Evolutionary conservation across 1,140 invertebrate species (phyloP).

Genomic region (Sitobion miscanthi): DNA sequence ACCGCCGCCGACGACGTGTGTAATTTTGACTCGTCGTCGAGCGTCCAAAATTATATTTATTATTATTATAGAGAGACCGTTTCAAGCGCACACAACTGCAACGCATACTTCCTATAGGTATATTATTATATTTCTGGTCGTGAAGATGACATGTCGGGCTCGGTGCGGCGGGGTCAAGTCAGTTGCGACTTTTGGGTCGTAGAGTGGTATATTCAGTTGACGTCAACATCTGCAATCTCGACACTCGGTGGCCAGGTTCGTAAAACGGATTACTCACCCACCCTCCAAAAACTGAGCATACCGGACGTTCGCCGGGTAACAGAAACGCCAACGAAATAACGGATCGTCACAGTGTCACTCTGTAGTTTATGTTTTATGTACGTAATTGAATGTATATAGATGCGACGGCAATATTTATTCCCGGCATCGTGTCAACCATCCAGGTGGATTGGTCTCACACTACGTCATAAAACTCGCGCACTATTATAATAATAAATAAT

Average conservation of each 20-base stretch:
- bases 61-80: neutral
- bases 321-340: neutral
- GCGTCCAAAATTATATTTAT: neutral
- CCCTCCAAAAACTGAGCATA: neutral
- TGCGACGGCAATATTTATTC: neutral
- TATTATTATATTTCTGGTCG: neutral
- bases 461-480: neutral
- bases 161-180: neutral
- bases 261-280: neutral
- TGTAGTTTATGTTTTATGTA: neutral
- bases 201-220: conserved; percentile 9
- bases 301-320: neutral
- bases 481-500: neutral
- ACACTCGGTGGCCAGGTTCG: neutral
- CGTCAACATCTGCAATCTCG: neutral
- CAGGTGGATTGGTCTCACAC: neutral
- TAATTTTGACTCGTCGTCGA: neutral
- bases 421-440: neutral
- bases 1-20: neutral
- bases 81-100: neutral
- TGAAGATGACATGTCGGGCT: neutral
- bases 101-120: neutral
- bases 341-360: neutral
- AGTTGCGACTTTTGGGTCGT: neutral
- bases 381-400: neutral